These are phyloP conservation scores for Mya arenaria DNA, from an alignment of 1,140 invertebrate genomes.

Conservation along the genomic window DNA sequence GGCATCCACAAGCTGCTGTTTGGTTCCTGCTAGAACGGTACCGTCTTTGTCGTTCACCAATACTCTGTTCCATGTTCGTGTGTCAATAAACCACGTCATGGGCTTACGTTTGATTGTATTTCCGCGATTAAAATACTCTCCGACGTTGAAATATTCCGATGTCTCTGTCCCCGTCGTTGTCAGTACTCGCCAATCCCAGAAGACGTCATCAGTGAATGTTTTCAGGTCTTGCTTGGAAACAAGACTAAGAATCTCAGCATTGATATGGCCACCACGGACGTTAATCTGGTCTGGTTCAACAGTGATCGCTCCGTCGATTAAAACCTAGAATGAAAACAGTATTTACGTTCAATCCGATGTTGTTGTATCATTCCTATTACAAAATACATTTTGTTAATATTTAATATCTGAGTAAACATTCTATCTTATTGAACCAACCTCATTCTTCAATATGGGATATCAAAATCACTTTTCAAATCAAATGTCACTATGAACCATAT, in stretches of 20 bases:
- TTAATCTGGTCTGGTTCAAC: constrained; percentile 53
- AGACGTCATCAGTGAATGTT: constrained; percentile 45
- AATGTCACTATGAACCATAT: no score
- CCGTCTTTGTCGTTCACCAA: constrained; percentile 46
- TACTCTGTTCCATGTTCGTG: constrained; percentile 47
- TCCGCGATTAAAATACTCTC: constrained; percentile 50
- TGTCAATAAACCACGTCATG: constrained; percentile 57
- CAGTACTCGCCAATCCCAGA: constrained; percentile 50
- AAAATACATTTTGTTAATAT: no score
- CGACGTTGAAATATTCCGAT: constrained; percentile 46
- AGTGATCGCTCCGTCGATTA: constrained; percentile 44
- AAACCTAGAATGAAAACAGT: no score
- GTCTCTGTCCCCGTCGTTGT: constrained; percentile 44
- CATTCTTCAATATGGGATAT: no score
- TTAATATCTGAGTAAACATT: no score
- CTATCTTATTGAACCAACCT: no score
- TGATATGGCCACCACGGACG: constrained; percentile 49
- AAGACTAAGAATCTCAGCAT: constrained; percentile 41
- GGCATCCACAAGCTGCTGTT: constrained; percentile 45
- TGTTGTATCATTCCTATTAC: no score
- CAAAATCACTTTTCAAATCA: no score
- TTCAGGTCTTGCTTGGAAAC: constrained; percentile 51
- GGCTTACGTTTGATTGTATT: constrained; percentile 42
- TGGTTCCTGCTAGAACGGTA: constrained; percentile 10
- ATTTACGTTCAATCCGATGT: no score